These are phyloP conservation scores for Drosophila colorata DNA, from an alignment of 2,888 invertebrate genomes.

Conservation along the genomic window DNA sequence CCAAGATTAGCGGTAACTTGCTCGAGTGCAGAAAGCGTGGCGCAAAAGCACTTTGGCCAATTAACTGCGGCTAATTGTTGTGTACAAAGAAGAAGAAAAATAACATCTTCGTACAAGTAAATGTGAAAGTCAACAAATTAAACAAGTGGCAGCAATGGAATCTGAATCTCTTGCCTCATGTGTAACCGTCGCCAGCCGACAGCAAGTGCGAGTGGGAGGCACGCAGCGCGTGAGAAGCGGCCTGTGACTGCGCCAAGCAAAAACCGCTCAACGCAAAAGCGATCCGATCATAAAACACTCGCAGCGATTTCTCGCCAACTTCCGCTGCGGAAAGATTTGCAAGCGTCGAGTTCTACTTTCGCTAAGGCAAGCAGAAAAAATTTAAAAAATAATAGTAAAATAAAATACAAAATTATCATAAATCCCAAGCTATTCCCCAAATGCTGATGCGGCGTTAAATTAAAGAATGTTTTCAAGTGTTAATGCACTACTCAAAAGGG, in stretches of 20 bases:
- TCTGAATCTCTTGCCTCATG: constrained; percentile 26
- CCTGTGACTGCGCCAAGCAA: constrained; percentile 14
- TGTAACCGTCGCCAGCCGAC: constrained; percentile 14
- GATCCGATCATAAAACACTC: constrained; percentile 56
- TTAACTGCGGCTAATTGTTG: constrained; percentile 79
- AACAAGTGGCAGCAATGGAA: constrained; percentile 9
- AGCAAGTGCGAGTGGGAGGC: constrained; percentile 16
- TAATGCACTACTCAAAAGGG: too few relatives aligned
- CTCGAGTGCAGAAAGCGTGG: constrained; percentile 76
- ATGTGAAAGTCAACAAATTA: constrained; percentile 66
- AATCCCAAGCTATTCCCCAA: constrained; percentile 10
- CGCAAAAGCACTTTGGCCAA: constrained; percentile 77
- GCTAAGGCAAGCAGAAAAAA: constrained; percentile 49
- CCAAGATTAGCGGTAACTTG: constrained; percentile 63
- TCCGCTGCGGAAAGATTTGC: constrained; percentile 67
- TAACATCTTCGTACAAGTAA: constrained; percentile 27
- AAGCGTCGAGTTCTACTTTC: constrained; percentile 74
- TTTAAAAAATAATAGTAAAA: constrained; percentile 1
- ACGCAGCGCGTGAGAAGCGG: constrained; percentile 1
- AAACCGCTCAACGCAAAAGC: constrained; percentile 9
- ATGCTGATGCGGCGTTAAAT: constrained; percentile 17
- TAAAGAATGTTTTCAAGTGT: background rate
- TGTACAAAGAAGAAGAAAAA: constrained; percentile 44
- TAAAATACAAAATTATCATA: constrained; percentile 43
- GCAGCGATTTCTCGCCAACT: constrained; percentile 70